Conservation (phyloP, 2,113 vertebrate genomes). For the Oreochromis spilurus region DNA sequence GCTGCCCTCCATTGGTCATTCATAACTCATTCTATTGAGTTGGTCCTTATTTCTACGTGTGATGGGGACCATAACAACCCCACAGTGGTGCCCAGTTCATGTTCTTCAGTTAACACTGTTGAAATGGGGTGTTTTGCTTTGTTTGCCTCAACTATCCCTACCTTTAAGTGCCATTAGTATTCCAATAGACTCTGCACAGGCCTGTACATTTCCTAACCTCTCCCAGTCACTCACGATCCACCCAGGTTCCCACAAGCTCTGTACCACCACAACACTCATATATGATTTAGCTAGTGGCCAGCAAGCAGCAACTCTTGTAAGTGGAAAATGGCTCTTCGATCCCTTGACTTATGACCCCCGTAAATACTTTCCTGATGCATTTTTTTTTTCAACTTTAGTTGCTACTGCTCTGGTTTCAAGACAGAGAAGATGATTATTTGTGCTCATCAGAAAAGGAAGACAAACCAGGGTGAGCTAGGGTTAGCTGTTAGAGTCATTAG, state of each 20-base stretch:
- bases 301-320: background rate
- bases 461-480: background rate
- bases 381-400: accelerated
- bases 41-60: background rate
- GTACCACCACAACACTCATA: background rate
- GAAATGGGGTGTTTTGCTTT: background rate
- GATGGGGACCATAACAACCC: background rate
- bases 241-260: background rate
- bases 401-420: background rate
- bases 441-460: background rate
- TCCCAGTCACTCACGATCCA: background rate
- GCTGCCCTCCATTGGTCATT: background rate
- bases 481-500: background rate
- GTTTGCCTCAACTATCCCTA: background rate
- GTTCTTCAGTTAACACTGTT: background rate
- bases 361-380: background rate
- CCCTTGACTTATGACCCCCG: background rate
- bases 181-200: background rate
- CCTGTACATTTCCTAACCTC: background rate
- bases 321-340: background rate
- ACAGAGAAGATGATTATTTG: background rate
- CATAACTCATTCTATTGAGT: background rate
- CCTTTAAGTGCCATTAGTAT: background rate
- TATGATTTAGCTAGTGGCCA: background rate
- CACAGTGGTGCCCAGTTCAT: background rate